These are phyloP conservation scores for Dasyornis broadbenti DNA, from an alignment of 2,113 vertebrate genomes.

Conservation along the genomic window DNA sequence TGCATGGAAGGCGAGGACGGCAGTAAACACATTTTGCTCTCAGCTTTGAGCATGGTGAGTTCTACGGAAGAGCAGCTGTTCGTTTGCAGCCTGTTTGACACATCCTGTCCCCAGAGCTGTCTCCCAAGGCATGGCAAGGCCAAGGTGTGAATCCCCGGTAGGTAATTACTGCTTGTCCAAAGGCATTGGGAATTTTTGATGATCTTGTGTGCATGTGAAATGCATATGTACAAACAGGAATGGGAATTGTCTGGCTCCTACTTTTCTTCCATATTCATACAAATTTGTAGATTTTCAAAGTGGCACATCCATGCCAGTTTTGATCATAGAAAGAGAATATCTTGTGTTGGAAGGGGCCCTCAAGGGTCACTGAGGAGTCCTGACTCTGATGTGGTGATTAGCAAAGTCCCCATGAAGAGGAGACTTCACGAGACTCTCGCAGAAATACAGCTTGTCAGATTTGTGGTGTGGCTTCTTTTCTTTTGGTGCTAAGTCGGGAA, in stretches of 20 bases:
- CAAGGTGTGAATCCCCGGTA: neutral
- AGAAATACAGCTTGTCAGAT: neutral
- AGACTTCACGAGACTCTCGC: neutral
- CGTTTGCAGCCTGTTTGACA: neutral
- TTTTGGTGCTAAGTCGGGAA: neutral
- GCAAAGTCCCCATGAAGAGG: neutral
- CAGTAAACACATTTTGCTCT: neutral
- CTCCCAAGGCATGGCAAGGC: neutral
- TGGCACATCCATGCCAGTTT: neutral
- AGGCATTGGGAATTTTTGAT: neutral
- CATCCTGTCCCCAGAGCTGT: neutral
- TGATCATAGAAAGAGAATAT: fast-evolving
- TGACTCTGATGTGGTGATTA: neutral
- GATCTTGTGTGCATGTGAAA: neutral
- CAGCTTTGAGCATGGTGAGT: neutral
- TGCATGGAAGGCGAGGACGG: neutral
- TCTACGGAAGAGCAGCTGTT: fast-evolving
- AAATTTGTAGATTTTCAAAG: neutral
- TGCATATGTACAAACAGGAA: fast-evolving
- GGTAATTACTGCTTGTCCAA: neutral
- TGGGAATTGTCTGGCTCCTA: neutral
- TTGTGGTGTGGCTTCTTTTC: neutral
- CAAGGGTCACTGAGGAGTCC: neutral
- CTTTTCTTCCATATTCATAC: neutral
- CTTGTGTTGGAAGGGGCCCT: neutral